Conservation (phyloP, 2,797 vertebrate species). For the Pipistrellus kuhlii region DNA sequence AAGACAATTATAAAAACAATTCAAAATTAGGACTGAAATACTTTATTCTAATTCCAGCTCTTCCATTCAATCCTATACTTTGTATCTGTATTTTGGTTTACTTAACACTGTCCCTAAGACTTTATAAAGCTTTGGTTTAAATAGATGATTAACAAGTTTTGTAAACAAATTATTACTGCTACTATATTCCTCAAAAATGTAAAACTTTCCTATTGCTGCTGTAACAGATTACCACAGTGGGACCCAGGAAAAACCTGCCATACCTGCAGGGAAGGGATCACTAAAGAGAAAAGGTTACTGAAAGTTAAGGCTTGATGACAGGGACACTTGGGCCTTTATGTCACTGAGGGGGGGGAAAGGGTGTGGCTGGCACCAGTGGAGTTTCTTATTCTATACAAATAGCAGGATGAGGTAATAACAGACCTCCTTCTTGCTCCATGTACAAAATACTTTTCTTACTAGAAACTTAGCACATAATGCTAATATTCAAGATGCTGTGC, state of each 20-base stretch:
- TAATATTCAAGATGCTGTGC: not conserved
- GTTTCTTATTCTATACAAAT: not conserved
- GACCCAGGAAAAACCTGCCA: not conserved
- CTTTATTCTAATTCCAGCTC: conserved; percentile 16
- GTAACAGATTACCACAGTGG: not conserved
- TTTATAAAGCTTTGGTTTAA: conserved; percentile 27
- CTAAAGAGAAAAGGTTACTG: not conserved
- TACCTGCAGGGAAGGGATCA: not conserved
- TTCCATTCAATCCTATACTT: not conserved
- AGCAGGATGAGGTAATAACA: not conserved
- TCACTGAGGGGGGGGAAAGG: not conserved
- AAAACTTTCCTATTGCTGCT: conserved; percentile 28
- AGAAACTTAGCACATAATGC: not conserved
- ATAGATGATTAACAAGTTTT: not conserved
- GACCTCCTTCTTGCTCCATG: not conserved
- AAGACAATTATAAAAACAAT: not conserved
- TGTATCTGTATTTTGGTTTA: not conserved
- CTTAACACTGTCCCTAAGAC: not conserved
- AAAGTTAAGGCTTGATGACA: not conserved
- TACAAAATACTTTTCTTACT: not conserved
- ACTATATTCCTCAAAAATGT: conserved; percentile 56
- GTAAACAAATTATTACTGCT: conserved; percentile 1
- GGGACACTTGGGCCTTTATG: not conserved
- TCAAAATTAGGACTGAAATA: conserved; percentile 11
- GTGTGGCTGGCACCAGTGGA: not conserved